phyloP scores from a whole-genome alignment of 2,797 vertebrate species.

The Sebastiscus albofasciatus region DNA sequence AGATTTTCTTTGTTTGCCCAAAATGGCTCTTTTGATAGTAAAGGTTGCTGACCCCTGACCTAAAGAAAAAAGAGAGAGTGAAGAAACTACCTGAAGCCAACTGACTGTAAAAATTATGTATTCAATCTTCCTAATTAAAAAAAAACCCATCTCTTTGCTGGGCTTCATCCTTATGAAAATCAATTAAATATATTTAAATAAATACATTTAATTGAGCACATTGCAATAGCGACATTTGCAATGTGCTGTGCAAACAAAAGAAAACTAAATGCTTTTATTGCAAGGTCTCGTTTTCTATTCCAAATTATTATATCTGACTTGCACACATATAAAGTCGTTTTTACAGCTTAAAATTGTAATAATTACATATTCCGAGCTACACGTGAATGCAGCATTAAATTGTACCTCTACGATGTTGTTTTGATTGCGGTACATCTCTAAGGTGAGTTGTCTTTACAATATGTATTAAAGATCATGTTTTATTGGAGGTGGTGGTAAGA shows the following conservation, averaged over 20 bases:
- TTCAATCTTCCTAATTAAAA: accelerated
- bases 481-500: neutral
- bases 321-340: accelerated
- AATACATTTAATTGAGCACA: no score
- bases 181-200: no score
- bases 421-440: conserved; percentile 60
- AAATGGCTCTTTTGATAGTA: no score
- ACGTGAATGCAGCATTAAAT: conserved; percentile 30
- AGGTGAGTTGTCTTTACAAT: conserved; percentile 56
- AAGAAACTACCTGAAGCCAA: accelerated
- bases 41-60: no score
- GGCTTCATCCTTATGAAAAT: accelerated
- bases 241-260: neutral
- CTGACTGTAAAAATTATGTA: accelerated
- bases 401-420: conserved; percentile 47
- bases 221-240: accelerated
- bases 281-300: accelerated
- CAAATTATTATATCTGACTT: accelerated
- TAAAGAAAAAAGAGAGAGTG: neutral
- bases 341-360: accelerated
- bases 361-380: accelerated
- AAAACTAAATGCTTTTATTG: accelerated
- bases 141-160: neutral
- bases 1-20: no score
- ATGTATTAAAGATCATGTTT: neutral